Evolutionary conservation across 2,888 invertebrate species (phyloP), one percentile per base, ranked within the genome.

Genomic region (Ypsolopha scabrella): DNA sequence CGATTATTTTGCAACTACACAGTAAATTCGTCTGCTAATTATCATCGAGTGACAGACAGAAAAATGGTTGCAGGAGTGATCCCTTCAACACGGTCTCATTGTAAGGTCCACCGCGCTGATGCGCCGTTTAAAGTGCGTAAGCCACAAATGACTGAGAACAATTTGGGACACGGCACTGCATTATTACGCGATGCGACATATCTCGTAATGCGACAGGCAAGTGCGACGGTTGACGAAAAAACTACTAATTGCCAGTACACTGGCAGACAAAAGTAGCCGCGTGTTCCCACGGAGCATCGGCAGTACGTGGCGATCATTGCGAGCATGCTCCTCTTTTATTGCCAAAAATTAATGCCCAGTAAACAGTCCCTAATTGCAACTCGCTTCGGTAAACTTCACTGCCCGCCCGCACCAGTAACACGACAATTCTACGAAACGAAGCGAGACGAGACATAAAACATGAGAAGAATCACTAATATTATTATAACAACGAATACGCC

Each of bases 331-430:
- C 68, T 77, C 80, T 82, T 85, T 86, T 86, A 86, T 86, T 86
- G 83, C 85, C 86, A 83, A 86, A 86, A 86, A 86, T 86, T 83
- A 86, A 85, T 83, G 85, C 73, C 75, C 82, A 65, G 80, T 78
- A 83, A 82, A 85, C 72, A 82, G 83, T 68, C 72, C 78, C 71
- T 85, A 86, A 86, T 85, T 85, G 74, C 81, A 70, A 72, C 69
- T 71, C 73, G 64, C 74, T 67, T 76, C 75, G 72, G 78, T 78
- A 75, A 72, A 73, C 50, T 52, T 51, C 48, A 45, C 55, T 55
- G 62, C 61, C 63, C 60, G 53, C 60, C 60, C 67, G 60, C 65
- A 71, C 70, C 64, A 67, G 50, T 41, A 11, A 10, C 36, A 62
- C 63, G 68, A 65, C 59, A 57, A 61, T 80, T 80, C 76, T 61